Percentiles rank a stretch among this genome's conserved stretches.
Evolutionary conservation across 2,888 invertebrate genomes (phyloP).

Genomic region (Cheilosia soror): DNA sequence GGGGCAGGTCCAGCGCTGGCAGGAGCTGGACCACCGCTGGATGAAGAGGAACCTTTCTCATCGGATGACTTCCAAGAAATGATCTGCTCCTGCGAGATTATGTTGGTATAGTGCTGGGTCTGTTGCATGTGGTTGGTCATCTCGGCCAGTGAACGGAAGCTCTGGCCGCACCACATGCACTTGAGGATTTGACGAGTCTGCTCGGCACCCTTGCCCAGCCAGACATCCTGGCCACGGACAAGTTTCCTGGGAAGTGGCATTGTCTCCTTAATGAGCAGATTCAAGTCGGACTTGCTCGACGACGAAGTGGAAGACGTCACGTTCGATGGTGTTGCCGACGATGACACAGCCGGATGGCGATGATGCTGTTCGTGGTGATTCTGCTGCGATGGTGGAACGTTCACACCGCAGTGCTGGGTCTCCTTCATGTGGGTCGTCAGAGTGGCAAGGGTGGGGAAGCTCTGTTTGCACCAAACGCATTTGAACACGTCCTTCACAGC

Average conservation of each 20-base stretch:
- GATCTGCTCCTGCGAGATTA: conserved; percentile 98
- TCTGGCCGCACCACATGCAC: conserved; percentile 99
- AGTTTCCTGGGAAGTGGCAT: conserved; percentile 97
- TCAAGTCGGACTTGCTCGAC: conserved; percentile 91
- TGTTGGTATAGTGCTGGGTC: conserved; percentile 98
- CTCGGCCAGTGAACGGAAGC: conserved; percentile 97
- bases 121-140: conserved; percentile 99
- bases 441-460: conserved; percentile 96
- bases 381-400: conserved; percentile 87
- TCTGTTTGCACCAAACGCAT: conserved; percentile 99
- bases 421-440: conserved; percentile 99
- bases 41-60: conserved; percentile 85
- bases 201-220: conserved; percentile 98
- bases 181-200: conserved; percentile 98
- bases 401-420: conserved; percentile 97
- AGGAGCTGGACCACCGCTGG: conserved; percentile 76
- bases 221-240: conserved; percentile 98
- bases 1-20: conserved; percentile 43
- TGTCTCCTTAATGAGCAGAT: conserved; percentile 95
- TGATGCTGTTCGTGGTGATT: conserved; percentile 57
- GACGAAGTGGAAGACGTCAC: conserved; percentile 85
- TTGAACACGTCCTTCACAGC: conserved; percentile 98
- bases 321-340: conserved; percentile 82
- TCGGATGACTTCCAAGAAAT: conserved; percentile 97
- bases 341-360: conserved; percentile 79